Percentiles rank a stretch among this genome's conserved stretches.
phyloP scores from a whole-genome alignment of 1,140 invertebrate genomes.

The Drosophila ohnishii region DNA sequence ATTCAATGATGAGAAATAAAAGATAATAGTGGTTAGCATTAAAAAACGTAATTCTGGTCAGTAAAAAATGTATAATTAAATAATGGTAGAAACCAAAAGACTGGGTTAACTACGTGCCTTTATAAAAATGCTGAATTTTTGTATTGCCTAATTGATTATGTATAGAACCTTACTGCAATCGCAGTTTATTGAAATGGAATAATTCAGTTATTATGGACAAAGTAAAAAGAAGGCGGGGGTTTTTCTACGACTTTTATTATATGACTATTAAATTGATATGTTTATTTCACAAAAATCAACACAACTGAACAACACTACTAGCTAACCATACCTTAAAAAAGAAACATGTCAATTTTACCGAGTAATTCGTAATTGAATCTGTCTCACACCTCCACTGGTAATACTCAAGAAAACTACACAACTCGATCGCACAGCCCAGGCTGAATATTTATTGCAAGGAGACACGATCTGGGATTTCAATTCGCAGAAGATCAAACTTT shows the following conservation, averaged over 20 bases:
- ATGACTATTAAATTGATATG: neutral
- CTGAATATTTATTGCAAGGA: conserved; percentile 1
- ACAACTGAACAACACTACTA: neutral
- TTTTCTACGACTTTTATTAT: neutral
- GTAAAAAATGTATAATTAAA: neutral
- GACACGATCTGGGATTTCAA: neutral
- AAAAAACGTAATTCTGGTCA: neutral
- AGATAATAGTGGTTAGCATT: neutral
- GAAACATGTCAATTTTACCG: neutral
- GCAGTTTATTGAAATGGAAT: neutral
- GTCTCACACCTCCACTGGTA: neutral
- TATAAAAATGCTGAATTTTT: neutral
- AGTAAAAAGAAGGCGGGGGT: no score
- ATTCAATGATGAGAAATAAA: neutral
- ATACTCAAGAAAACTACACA: neutral
- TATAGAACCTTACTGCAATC: neutral
- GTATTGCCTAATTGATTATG: neutral
- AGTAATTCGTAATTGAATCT: conserved; percentile 6
- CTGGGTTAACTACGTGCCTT: neutral
- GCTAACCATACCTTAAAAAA: neutral
- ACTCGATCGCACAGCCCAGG: neutral
- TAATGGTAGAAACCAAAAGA: neutral
- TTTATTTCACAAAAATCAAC: neutral
- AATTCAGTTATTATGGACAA: neutral
- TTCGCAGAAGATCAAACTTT: conserved; percentile 2